Evolutionary conservation across 2,797 vertebrate species (phyloP).

Genomic region (Brachyalestes nurse): DNA sequence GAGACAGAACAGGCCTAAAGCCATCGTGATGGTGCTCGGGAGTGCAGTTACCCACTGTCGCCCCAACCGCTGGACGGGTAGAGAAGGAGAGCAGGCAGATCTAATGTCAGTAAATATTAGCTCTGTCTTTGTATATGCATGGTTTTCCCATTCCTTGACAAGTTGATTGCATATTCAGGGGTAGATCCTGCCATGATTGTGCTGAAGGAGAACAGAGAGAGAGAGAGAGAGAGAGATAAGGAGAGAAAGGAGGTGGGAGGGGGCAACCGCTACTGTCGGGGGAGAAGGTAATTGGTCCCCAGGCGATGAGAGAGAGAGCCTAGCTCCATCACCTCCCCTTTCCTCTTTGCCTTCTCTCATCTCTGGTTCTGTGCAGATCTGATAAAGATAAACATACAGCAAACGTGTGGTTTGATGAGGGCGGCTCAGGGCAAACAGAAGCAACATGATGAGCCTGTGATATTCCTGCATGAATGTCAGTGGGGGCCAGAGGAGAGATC

Average conservation of each 20-base stretch:
- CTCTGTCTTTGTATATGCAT: slow-evolving; percentile 68
- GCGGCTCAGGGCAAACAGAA: slow-evolving; percentile 84
- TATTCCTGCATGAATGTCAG: slow-evolving; percentile 81
- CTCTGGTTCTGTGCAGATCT: slow-evolving; percentile 77
- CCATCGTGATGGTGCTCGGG: slow-evolving; percentile 42
- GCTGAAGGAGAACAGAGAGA: slow-evolving; percentile 60
- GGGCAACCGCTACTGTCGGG: slow-evolving; percentile 76
- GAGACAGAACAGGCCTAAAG: slow-evolving; percentile 4
- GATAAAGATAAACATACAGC: slow-evolving; percentile 87
- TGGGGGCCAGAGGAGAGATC: slow-evolving; percentile 77
- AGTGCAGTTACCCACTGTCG: slow-evolving; percentile 50
- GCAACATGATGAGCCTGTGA: slow-evolving; percentile 86
- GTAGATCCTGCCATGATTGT: slow-evolving; percentile 77
- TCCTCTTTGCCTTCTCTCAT: slow-evolving; percentile 63
- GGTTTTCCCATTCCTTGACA: slow-evolving; percentile 66
- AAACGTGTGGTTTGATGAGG: slow-evolving; percentile 85
- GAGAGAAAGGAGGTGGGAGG: slow-evolving; percentile 68
- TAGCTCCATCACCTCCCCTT: slow-evolving; percentile 27
- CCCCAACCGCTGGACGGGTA: slow-evolving; percentile 56
- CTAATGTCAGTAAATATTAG: slow-evolving; percentile 84
- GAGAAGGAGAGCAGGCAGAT: slow-evolving; percentile 70
- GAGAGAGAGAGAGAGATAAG: slow-evolving; percentile 48
- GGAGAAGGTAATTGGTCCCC: slow-evolving; percentile 87
- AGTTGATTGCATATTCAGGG: slow-evolving; percentile 83
- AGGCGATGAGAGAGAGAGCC: slow-evolving; percentile 74